Base-by-base conservation (phyloP, 2,113 vertebrate species). In the Artemisiospiza belli region DNA sequence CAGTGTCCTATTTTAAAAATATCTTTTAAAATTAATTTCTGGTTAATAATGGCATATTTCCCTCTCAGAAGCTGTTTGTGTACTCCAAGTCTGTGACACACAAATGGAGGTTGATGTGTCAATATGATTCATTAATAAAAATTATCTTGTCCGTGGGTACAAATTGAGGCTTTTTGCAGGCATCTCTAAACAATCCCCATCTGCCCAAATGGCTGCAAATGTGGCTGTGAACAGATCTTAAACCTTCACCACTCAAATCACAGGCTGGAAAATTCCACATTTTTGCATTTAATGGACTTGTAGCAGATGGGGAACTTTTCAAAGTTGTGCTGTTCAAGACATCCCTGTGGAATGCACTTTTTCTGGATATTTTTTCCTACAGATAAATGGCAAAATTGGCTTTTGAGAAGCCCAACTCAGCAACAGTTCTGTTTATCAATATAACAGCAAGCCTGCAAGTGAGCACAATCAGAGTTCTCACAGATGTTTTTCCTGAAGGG, bases 401-500 rank as follows among this genome's bases (percentile, higher is more conserved):
- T 95, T 92, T 85, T 25, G 33, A 94, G 74, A 77, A 91, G 85
- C 78, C 28, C 90, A 94, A 82, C 59, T 89, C 95, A 72, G 68
- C 85, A 86, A 25, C 69, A 67, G 61, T 68, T 89, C 74, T 67
- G 78, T 94, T 97, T 93, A 83, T 95, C 93, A 94, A 68, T 73
- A 23, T 6, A 89, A 69, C 87, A 82, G 66, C 37, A 28, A 91
- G 69, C 64, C 93, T 88, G 87, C 33, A 87, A 96, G 89, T 31
- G 80, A 96, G 44, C n/a, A 76, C 81, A 91, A 44, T 83, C 73
- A 12, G 76, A 81, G n/a, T 31, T 94, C 70, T 87, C 95, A 83
- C 95, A 97, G 95, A 86, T 95, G 92, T 76, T 80, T 94, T 95
- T 97, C 94, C 95, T 95, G 73, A 95, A 97, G 90, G 95, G 77